phyloP scores from a whole-genome alignment of 2,888 invertebrate species.

The Andrena dorsata region DNA sequence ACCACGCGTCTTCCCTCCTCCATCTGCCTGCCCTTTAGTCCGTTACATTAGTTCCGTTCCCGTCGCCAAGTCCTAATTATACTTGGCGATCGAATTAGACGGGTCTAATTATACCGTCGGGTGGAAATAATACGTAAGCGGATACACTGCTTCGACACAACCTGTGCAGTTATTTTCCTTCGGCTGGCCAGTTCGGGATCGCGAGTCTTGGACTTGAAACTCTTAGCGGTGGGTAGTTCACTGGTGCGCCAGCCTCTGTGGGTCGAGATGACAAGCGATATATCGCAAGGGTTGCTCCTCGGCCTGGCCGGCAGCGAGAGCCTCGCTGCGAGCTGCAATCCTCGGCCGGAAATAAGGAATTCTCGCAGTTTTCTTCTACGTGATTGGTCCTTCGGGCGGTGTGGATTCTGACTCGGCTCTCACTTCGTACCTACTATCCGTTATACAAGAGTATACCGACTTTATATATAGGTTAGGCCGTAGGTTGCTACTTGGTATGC shows the following conservation, averaged over 20 bases:
- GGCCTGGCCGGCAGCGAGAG: background rate
- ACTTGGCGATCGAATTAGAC: conserved; percentile 55
- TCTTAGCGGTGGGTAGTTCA: background rate
- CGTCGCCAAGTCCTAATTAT: conserved; percentile 60
- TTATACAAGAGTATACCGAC: conserved; percentile 69
- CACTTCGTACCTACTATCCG: conserved; percentile 78
- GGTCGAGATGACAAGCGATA: background rate
- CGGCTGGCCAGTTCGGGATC: background rate
- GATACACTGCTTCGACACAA: background rate
- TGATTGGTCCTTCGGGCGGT: conserved; percentile 70
- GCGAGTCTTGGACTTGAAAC: background rate
- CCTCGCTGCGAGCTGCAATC: conserved; percentile 14
- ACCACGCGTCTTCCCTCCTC: conserved; percentile 14
- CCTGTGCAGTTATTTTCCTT: conserved; percentile 13
- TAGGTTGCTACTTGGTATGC: conserved; percentile 87
- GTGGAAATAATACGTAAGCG: conserved; percentile 41
- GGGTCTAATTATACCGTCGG: conserved; percentile 53
- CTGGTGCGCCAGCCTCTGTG: too few relatives aligned
- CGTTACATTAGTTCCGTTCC: conserved; percentile 58
- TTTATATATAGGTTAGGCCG: conserved; percentile 77
- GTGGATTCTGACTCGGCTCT: conserved; percentile 70
- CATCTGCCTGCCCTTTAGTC: conserved; percentile 48
- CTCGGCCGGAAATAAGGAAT: conserved; percentile 69
- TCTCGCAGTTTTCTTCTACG: conserved; percentile 71
- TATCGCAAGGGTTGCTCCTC: conserved; percentile 32